Conservation (phyloP, 2,113 vertebrate species). For the Antechinus flavipes region DNA sequence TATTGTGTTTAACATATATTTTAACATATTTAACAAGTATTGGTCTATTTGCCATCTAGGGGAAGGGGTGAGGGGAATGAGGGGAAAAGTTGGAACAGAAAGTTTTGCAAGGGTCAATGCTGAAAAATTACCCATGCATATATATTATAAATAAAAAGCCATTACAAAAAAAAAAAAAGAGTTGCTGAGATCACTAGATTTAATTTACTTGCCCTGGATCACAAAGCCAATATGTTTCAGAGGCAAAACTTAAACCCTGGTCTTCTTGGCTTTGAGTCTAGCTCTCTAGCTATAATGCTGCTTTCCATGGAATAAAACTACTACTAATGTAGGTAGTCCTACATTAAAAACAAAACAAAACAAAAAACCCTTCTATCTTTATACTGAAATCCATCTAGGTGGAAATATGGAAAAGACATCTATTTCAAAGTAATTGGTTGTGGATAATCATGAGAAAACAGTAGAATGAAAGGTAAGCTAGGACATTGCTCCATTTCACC, state of each 20-base stretch:
- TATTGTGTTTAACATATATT: no score
- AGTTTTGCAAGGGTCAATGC: no score
- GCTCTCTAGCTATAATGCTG: neutral
- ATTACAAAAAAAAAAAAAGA: neutral
- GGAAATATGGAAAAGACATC: neutral
- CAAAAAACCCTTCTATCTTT: neutral
- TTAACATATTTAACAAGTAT: no score
- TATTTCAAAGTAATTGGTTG: neutral
- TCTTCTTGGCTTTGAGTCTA: neutral
- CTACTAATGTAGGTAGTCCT: neutral
- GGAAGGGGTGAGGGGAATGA: no score
- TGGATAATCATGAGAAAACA: neutral
- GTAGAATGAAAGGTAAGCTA: neutral
- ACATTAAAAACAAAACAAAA: neutral
- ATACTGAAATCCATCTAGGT: neutral
- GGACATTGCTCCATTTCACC: neutral
- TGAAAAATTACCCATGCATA: no score
- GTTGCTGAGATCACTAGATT: neutral
- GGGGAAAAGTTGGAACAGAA: no score
- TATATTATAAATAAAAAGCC: no score
- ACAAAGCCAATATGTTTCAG: neutral
- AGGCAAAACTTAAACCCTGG: neutral
- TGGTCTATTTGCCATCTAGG: no score
- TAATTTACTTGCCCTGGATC: neutral
- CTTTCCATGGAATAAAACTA: neutral